phyloP scores from a whole-genome alignment of 2,888 invertebrate species.

The Notocelia uddmanniana region DNA sequence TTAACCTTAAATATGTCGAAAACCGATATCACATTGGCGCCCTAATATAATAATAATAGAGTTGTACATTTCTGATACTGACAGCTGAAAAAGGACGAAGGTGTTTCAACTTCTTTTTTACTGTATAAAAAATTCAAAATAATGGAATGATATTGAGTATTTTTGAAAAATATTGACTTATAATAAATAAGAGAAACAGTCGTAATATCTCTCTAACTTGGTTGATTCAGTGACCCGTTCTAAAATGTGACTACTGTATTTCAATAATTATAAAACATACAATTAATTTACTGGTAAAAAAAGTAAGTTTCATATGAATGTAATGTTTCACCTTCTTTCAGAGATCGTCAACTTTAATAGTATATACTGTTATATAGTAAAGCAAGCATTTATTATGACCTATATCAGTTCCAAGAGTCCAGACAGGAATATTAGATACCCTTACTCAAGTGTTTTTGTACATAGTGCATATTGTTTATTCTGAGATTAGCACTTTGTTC shows the following conservation, averaged over 20 bases:
- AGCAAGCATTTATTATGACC: conserved; percentile 39
- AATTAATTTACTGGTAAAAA: background rate
- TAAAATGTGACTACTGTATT: background rate
- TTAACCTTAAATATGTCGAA: background rate
- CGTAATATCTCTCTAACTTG: too few relatives aligned
- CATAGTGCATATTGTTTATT: too few relatives aligned
- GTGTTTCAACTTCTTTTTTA: background rate
- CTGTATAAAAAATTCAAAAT: too few relatives aligned
- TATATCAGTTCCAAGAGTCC: conserved; percentile 26
- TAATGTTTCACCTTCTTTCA: background rate
- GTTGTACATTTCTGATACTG: too few relatives aligned
- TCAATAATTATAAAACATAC: background rate
- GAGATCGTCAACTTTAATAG: conserved; percentile 3
- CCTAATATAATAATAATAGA: background rate
- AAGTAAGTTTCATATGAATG: background rate
- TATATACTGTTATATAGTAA: background rate
- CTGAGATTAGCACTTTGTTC: too few relatives aligned
- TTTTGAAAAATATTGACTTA: too few relatives aligned
- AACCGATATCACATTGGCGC: background rate
- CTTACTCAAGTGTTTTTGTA: background rate
- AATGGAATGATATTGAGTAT: too few relatives aligned
- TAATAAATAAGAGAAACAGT: too few relatives aligned
- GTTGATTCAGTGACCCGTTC: background rate
- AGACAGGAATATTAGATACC: background rate
- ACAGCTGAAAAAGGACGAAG: background rate